A percentile compares a stretch with the other conserved stretches of the same genome.
Conservation (phyloP, 2,113 vertebrate species). For the Lepisosteus osseus region DNA sequence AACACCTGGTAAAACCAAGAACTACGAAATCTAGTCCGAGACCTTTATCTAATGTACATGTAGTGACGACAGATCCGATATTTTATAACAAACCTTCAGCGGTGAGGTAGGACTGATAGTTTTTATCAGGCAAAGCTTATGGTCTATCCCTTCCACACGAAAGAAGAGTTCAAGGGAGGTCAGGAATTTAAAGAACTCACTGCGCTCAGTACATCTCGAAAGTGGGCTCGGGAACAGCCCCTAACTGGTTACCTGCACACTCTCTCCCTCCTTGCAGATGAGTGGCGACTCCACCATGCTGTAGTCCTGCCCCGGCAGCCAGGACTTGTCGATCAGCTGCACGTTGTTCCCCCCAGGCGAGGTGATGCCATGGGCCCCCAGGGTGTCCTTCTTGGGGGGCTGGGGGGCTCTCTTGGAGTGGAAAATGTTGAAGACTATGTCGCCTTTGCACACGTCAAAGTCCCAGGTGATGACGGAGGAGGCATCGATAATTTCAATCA, state of each 20-base stretch:
- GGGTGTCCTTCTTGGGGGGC: slow-evolving; percentile 78
- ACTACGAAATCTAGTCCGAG: too few species aligned
- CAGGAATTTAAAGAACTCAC: too few species aligned
- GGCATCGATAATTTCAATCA: slow-evolving; percentile 86
- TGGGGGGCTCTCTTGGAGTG: slow-evolving; percentile 85
- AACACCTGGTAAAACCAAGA: too few species aligned
- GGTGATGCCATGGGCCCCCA: slow-evolving; percentile 75
- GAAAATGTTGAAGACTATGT: slow-evolving; percentile 89
- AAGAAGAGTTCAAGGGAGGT: too few species aligned
- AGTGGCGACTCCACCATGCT: slow-evolving; percentile 89
- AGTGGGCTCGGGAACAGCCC: neutral
- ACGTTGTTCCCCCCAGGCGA: slow-evolving; percentile 76
- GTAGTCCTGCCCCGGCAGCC: slow-evolving; percentile 89
- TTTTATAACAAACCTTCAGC: too few species aligned
- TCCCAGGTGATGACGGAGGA: slow-evolving; percentile 96
- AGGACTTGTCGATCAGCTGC: slow-evolving; percentile 83
- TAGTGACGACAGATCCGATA: too few species aligned
- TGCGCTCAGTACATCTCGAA: too few species aligned
- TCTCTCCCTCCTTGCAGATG: slow-evolving; percentile 88
- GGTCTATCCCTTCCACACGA: too few species aligned
- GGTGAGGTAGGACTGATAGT: too few species aligned
- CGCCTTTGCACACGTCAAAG: slow-evolving; percentile 93
- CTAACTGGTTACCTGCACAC: slow-evolving; percentile 79
- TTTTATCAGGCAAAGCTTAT: too few species aligned
- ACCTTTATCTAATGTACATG: too few species aligned